A percentile compares a stretch with the other conserved stretches of the same genome.
Evolutionary conservation across 2,797 vertebrate genomes (phyloP).

Genomic region (Oryzias sinensis): DNA sequence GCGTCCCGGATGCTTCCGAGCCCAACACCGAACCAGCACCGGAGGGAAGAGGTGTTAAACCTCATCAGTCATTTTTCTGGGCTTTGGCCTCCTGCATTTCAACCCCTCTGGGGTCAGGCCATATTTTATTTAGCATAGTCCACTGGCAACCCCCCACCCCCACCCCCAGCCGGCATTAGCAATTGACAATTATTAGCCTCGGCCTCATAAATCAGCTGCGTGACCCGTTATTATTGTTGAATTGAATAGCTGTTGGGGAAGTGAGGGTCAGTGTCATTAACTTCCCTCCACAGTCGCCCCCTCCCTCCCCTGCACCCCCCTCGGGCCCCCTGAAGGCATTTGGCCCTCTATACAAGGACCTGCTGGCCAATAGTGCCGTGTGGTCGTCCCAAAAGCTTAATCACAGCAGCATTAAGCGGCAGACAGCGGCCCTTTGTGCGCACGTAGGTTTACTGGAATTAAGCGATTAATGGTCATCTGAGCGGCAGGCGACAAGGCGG

Average conservation of each 20-base stretch:
- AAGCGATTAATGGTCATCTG: conserved; percentile 95
- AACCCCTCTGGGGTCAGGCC: conserved; percentile 65
- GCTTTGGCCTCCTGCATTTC: conserved; percentile 43
- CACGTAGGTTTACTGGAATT: conserved; percentile 95
- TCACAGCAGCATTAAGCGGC: conserved; percentile 88
- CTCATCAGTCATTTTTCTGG: conserved; percentile 55
- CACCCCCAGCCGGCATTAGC: conserved; percentile 65
- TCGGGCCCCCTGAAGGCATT: conserved; percentile 82
- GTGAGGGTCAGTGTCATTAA: conserved; percentile 99
- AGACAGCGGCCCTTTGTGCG: conserved; percentile 95
- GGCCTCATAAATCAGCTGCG: conserved; percentile 96
- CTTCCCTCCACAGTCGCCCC: conserved; percentile 66
- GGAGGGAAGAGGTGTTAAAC: conserved; percentile 14
- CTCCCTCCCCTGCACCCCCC: conserved; percentile 54
- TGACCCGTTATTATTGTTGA: conserved; percentile 94
- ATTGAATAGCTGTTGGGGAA: conserved; percentile 94
- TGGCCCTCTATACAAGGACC: conserved; percentile 89
- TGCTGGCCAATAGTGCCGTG: conserved; percentile 92
- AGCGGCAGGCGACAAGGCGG: conserved; percentile 86
- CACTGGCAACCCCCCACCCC: conserved; percentile 63
- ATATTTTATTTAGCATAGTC: conserved; percentile 77
- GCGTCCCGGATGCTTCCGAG: too few species aligned
- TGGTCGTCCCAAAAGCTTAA: conserved; percentile 86
- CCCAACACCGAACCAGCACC: background rate
- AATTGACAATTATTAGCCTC: conserved; percentile 96